Conservation (phyloP, 1,140 invertebrate species). For the Pentalonia nigronervosa region DNA sequence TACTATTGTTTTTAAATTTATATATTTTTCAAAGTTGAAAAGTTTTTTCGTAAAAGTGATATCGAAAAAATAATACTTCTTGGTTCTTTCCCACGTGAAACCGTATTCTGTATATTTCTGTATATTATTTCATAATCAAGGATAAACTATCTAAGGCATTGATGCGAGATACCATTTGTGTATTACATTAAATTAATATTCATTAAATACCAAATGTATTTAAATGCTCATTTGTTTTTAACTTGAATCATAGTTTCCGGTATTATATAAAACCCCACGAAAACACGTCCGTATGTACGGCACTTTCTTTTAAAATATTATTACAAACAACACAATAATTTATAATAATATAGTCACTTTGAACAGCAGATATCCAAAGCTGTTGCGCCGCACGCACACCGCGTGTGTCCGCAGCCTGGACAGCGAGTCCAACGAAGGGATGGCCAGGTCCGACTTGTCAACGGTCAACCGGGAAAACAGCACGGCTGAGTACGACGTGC, state of each 20-base stretch:
- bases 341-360: slow-evolving; percentile 46
- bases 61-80: too few species aligned
- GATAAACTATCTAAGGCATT: too few species aligned
- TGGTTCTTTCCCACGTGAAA: too few species aligned
- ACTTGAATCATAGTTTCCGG: not conserved
- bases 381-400: slow-evolving; percentile 54
- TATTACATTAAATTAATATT: not conserved
- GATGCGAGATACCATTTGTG: too few species aligned
- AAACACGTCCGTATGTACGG: not conserved
- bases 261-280: not conserved
- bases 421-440: slow-evolving; percentile 58
- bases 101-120: too few species aligned
- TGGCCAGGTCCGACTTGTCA: slow-evolving; percentile 40
- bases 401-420: slow-evolving; percentile 44
- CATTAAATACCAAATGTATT: not conserved
- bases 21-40: too few species aligned
- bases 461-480: slow-evolving; percentile 59
- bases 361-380: slow-evolving; percentile 55
- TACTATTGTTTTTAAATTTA: too few species aligned
- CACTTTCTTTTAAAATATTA: not conserved
- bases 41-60: too few species aligned
- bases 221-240: not conserved
- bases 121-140: too few species aligned
- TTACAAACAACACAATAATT: not conserved
- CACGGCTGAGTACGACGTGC: slow-evolving; percentile 59